A percentile compares a stretch with the other conserved stretches of the same genome.
phyloP scores from a whole-genome alignment of 2,113 vertebrate species.

The Cyanoderma ruficeps region DNA sequence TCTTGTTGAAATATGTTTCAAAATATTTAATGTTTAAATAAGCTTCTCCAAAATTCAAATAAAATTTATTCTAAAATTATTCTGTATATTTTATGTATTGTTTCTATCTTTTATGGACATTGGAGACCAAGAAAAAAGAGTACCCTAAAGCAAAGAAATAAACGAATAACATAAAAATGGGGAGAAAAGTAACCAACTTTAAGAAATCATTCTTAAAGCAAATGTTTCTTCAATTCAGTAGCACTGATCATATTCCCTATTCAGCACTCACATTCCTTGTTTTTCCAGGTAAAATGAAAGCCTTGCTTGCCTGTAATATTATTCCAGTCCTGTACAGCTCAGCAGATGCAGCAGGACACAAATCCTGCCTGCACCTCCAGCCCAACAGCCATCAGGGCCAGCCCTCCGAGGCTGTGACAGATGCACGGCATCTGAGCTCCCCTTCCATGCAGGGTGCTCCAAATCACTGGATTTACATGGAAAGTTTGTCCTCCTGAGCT shows the following conservation, averaged over 20 bases:
- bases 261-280: neutral
- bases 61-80: neutral
- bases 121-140: neutral
- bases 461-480: neutral
- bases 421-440: neutral
- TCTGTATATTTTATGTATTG: neutral
- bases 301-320: neutral
- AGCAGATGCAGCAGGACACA: neutral
- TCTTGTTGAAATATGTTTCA: neutral
- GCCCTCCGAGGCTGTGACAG: neutral
- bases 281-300: neutral
- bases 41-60: neutral
- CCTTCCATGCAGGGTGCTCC: neutral
- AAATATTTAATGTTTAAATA: neutral
- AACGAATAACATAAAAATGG: neutral
- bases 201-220: neutral
- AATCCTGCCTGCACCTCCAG: neutral
- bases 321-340: neutral
- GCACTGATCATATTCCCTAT: neutral
- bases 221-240: neutral
- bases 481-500: neutral
- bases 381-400: neutral
- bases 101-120: neutral
- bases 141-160: neutral
- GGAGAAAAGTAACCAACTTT: neutral